A percentile compares a stretch with the other conserved stretches of the same genome.
These are phyloP conservation scores for Holocentrus rufus DNA, from an alignment of 2,797 vertebrate species.

Conservation along the genomic window DNA sequence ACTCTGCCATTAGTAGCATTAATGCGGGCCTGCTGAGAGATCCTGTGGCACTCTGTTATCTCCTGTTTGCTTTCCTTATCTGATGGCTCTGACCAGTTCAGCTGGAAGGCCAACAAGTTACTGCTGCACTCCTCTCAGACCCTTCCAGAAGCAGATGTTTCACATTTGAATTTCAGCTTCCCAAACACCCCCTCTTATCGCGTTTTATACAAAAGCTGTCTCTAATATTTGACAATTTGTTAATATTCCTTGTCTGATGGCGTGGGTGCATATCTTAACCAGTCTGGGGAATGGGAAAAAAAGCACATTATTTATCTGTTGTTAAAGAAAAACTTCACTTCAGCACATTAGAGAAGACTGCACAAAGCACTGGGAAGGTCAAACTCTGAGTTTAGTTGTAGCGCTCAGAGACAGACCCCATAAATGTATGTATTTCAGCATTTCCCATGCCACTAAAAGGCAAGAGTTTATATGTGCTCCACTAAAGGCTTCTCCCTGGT, in stretches of 20 bases:
- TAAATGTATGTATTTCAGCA: slow-evolving; percentile 72
- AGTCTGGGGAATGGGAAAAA: slow-evolving; percentile 16
- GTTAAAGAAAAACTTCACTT: slow-evolving; percentile 54
- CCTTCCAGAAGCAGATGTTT: slow-evolving; percentile 28
- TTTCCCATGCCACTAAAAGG: slow-evolving; percentile 73
- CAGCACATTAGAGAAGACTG: slow-evolving; percentile 49
- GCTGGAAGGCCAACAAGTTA: slow-evolving; percentile 52
- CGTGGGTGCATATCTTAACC: slow-evolving; percentile 39
- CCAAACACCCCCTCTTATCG: slow-evolving; percentile 2
- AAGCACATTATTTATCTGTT: slow-evolving; percentile 63
- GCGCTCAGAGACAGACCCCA: slow-evolving; percentile 53
- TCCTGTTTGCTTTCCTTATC: slow-evolving; percentile 78
- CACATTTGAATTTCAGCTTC: slow-evolving; percentile 28
- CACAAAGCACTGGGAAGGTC: slow-evolving; percentile 61
- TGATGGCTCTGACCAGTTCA: slow-evolving; percentile 59
- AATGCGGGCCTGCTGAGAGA: slow-evolving; percentile 75
- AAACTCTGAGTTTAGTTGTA: slow-evolving; percentile 68
- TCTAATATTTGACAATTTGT: slow-evolving; percentile 44
- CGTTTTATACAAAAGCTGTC: slow-evolving; percentile 4
- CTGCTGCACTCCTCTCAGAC: slow-evolving; percentile 21
- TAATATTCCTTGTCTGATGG: slow-evolving; percentile 39
- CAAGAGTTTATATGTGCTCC: slow-evolving; percentile 73
- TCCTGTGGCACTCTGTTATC: slow-evolving; percentile 68
- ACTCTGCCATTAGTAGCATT: slow-evolving; percentile 74
- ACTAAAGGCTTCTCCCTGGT: slow-evolving; percentile 76